Base-by-base conservation (phyloP, 2,888 invertebrate genomes). In the Drosophila rellima region DNA sequence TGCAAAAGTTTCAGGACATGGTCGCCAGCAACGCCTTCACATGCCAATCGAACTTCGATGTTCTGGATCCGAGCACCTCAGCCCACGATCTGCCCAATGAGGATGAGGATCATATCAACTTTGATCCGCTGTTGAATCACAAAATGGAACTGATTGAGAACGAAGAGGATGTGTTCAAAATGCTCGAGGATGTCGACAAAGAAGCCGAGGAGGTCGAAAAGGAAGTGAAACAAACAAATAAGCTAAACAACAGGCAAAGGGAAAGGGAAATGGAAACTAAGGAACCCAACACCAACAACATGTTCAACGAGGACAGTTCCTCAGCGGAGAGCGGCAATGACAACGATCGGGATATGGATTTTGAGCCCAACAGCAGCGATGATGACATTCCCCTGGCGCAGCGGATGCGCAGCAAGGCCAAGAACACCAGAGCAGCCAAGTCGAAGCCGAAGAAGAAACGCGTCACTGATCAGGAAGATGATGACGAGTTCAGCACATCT, bases 161-260 rank as follows among this genome's bases (percentile, higher is more conserved):
- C 50, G 91, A 91, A 47, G 91, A 91, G 39, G 91, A 91, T 60
- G 91, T 91, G 0, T 91, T 91, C 15, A 91, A 91, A 60, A 90
- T 91, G 91, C 72, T 91, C 37, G 91, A 91, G 59, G 81, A 82
- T 59, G 90, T 90, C 1, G 91, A 90, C 61, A 91, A 91, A 40
- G 86, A 91, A 37, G 88, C 80, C 17, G 79, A 86, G 31, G 91
- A 90, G 47, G 89, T 80, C n/a, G 90, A 80, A 37, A 79, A 85
- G 11, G 73, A 79, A 13, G 68, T 55, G 2, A 67, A 81, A 39
- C 60, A 74, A 13, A 26, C 26, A 26, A 55, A 64, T 17, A 67
- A 79, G 11, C 17, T n/a, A 2, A 52, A 54, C 26, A 26, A 35
- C n/a, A n/a, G 2, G 35, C 35, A 35, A n/a, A 6, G 35, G 7